Evolutionary conservation across 2,113 vertebrate species (phyloP), one percentile per base, ranked within the genome.

Genomic region (Aythya baeri): DNA sequence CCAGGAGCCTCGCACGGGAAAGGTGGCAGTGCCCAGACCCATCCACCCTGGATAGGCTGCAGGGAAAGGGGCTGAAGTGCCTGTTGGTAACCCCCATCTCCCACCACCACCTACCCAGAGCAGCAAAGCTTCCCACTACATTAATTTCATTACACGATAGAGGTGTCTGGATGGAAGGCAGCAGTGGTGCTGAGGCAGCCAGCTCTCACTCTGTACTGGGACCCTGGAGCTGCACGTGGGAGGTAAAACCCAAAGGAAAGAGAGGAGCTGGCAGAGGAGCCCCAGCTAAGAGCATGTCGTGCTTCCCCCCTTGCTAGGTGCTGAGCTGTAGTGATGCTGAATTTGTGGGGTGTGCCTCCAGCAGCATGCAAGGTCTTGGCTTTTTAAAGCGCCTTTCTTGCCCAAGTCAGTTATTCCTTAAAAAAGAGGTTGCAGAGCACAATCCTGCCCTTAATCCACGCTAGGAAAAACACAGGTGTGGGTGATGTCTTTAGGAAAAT

Each of bases 271-370:
- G 58, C 66, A 75, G 41, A 72, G 59, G 46, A 49, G 46, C 46
- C 46, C 49, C 22, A 50, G 49, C 49, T 11, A 63, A 25, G 13
- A 8, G n/a, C 2, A 2, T 22, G 38, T 31, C 17, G 9, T 0
- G 20, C 13, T 38, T 67, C 62, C 67, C 49, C 18, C 46, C 1
- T 1, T 41, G 65, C 61, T 31, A 41, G 72, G 12, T 18, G 36
- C 66, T 4, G 23, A 74, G 17, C 52, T 59, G 43, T 26, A 61
- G 63, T 8, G 52, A 82, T 0, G 0, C 34, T 44, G 73, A 26
- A 21, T 23, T 26, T 18, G 55, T 67, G 83, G 62, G 2, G 0
- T n/a, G 38, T 50, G 14, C 25, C 72, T 61, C 0, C 50, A 0
- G 73, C n/a, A 67, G 61, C 41, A 23, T 0, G 1, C 46, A n/a